Evolutionary conservation across 2,113 vertebrate species (phyloP), one percentile per base, ranked within the genome.

Genomic region (Tragelaphus imberbis): DNA sequence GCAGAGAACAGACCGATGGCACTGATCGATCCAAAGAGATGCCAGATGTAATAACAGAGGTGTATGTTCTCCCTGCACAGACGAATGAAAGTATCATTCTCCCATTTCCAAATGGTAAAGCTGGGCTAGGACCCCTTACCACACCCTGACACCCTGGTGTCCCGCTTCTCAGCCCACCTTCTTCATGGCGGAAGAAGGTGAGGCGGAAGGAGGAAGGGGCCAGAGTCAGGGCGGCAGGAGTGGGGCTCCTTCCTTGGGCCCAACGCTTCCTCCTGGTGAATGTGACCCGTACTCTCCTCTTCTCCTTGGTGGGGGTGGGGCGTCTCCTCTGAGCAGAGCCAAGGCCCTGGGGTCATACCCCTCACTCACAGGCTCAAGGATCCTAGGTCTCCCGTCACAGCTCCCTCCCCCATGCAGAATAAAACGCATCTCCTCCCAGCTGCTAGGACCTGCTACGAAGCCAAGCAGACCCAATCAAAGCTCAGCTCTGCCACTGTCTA

Each of bases 191-290:
- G 16, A 16, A 49, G 53, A 44, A 36, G 58, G 33, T 3, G 17
- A 49, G 25, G 8, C 9, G 9, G 84, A 10, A 12, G 47, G 2
- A 15, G 84, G n/a, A n/a, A 44, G 56, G 49, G 40, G 44, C 40
- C 3, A 2, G 77, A 90, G 15, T 16, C 11, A 16, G 19, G 47
- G 71, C 0, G 0, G 47, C 0, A 14, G 55, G 0, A 27, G 21
- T 6, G 10, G 80, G 36, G 58, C 79, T 25, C 53, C 13, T 36
- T 88, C 87, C 94, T 58, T 27, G 53, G 36, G 27, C 33, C 51
- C 28, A 33, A 49, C 33, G 71, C 71, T 30, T 51, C 55, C 51
- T 59, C 25, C 92, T 9, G 11, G 47, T 0, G 4, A 25, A 19
- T 15, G 71, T 17, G 21, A 28, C 1, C 51, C 53, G n/a, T 23